Percentiles rank a stretch among this genome's conserved stretches.
Evolutionary conservation across 2,797 vertebrate species (phyloP).

Genomic region (Melanotaenia boesemani): DNA sequence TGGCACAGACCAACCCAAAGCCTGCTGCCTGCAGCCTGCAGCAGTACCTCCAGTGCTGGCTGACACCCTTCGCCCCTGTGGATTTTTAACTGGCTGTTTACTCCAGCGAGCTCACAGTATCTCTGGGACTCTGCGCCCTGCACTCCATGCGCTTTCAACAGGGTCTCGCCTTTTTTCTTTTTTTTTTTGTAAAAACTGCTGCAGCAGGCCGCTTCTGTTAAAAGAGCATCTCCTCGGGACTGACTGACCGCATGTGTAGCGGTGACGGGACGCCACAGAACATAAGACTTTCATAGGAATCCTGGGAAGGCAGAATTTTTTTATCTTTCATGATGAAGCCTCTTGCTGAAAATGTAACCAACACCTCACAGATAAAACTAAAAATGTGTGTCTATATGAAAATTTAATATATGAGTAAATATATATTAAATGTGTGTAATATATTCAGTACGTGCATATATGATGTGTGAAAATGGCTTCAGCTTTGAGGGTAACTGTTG

Average conservation of each 20-base stretch:
- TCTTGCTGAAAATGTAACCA: constrained; percentile 78
- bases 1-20: constrained; percentile 47
- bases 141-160: constrained; percentile 75
- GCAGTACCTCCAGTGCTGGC: constrained; percentile 61
- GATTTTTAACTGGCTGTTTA: constrained; percentile 63
- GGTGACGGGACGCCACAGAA: constrained; percentile 17
- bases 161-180: constrained; percentile 44
- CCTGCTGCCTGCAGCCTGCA: constrained; percentile 61
- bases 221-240: constrained; percentile 34
- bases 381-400: constrained; percentile 82
- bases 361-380: constrained; percentile 76
- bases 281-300: constrained; percentile 42
- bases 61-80: constrained; percentile 57
- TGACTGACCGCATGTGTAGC: constrained; percentile 17
- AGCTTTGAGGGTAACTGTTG: constrained; percentile 62
- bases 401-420: constrained; percentile 87
- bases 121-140: constrained; percentile 64
- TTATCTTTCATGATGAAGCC: constrained; percentile 65
- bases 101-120: constrained; percentile 59
- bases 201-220: constrained; percentile 43
- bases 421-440: constrained; percentile 86
- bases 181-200: constrained; percentile 34
- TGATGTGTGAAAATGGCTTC: constrained; percentile 70
- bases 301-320: constrained; percentile 42
- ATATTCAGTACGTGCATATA: constrained; percentile 82